A percentile compares a stretch with the other conserved stretches of the same genome.
These are phyloP conservation scores for Aphelenchoides avenae DNA, from an alignment of 1,140 invertebrate species.

Conservation along the genomic window DNA sequence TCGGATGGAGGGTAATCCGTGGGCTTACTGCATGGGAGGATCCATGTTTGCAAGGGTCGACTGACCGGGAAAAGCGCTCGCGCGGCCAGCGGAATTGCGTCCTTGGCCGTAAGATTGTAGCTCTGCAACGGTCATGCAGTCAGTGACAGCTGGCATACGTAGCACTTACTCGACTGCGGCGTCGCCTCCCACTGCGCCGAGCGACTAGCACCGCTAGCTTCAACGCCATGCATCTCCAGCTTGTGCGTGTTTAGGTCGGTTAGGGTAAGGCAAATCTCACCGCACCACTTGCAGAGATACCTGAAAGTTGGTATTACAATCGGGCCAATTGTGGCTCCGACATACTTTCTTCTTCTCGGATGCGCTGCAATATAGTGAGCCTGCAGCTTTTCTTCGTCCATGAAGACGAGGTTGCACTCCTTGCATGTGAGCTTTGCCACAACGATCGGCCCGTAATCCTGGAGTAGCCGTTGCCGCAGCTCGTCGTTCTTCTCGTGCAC, in stretches of 20 bases:
- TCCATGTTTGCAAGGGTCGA: background rate
- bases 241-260: conserved; percentile 1
- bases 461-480: background rate
- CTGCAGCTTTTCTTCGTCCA: too few species aligned
- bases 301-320: too few species aligned
- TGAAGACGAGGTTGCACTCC: background rate
- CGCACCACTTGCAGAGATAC: conserved; percentile 8
- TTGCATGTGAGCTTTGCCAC: background rate
- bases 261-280: background rate
- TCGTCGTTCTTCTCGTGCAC: background rate
- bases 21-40: background rate
- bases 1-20: background rate
- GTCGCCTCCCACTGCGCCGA: background rate
- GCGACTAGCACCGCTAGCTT: background rate
- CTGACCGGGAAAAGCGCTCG: background rate
- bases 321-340: too few species aligned
- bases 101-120: background rate
- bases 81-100: background rate
- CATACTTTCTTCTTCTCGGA: too few species aligned
- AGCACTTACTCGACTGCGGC: background rate
- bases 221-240: background rate
- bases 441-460: background rate
- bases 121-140: background rate
- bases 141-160: background rate
- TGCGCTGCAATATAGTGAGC: too few species aligned